Conservation (phyloP, 2,113 vertebrate genomes). For the Ia io region DNA sequence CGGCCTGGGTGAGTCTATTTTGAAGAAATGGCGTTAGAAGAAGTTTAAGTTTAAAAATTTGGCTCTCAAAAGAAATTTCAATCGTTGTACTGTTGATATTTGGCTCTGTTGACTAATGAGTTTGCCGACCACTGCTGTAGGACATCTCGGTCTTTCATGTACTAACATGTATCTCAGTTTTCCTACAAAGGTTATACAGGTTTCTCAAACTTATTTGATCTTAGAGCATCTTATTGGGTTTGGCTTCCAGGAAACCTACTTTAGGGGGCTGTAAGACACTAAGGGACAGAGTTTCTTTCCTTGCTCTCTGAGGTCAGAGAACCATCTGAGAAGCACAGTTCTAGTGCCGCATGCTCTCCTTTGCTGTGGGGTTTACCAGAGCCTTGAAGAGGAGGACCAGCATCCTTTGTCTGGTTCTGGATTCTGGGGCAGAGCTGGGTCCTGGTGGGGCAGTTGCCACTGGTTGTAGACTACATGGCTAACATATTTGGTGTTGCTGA, state of each 20-base stretch:
- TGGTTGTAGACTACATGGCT: neutral
- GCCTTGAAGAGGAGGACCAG: neutral
- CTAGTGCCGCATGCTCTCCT: too few species aligned
- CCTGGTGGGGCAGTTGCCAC: neutral
- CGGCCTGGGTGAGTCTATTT: too few species aligned
- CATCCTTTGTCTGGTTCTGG: neutral
- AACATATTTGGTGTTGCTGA: accelerated
- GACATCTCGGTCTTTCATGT: neutral
- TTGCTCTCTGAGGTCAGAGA: neutral
- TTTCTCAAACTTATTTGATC: neutral
- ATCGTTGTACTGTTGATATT: too few species aligned
- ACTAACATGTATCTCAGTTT: neutral
- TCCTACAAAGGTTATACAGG: neutral
- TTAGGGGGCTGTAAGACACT: neutral
- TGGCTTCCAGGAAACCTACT: neutral
- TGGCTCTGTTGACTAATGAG: too few species aligned
- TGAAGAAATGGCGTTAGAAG: too few species aligned
- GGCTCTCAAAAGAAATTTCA: too few species aligned
- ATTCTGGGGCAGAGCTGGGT: neutral
- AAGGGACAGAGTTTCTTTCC: neutral
- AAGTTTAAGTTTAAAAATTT: too few species aligned
- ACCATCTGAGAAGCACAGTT: neutral
- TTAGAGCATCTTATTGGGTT: neutral
- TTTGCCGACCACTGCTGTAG: too few species aligned
- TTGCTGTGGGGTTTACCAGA: neutral